These are phyloP conservation scores for Nycticryphes semicollaris DNA, from an alignment of 2,113 vertebrate genomes.

Conservation along the genomic window DNA sequence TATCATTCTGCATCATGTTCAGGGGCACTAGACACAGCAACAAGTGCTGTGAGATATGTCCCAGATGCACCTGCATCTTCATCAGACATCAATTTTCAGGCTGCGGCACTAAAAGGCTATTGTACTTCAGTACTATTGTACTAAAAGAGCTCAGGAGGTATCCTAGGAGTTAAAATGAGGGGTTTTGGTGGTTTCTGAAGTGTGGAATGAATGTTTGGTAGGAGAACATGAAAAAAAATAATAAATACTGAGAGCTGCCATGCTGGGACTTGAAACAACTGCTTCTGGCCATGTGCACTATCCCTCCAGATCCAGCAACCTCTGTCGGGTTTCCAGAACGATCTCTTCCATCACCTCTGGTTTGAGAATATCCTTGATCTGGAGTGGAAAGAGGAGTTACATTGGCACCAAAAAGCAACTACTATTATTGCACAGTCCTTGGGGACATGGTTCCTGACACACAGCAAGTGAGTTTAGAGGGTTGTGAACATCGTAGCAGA, in stretches of 20 bases:
- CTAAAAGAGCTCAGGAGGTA: not conserved
- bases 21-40: not conserved
- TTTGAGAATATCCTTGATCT: constrained; percentile 97
- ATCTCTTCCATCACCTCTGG: constrained; percentile 93
- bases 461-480: not conserved
- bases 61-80: not conserved
- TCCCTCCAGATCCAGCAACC: constrained; percentile 88
- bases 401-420: not conserved
- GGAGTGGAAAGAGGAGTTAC: not conserved
- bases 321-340: constrained; percentile 89
- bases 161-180: not conserved
- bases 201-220: not conserved
- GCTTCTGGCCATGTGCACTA: constrained; percentile 45
- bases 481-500: not conserved
- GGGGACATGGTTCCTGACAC: not conserved
- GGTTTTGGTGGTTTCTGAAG: not conserved
- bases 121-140: not conserved
- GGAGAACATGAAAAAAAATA: not conserved
- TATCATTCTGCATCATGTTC: not conserved
- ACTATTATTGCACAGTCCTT: not conserved
- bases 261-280: not conserved
- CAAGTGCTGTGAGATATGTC: not conserved
- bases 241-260: not conserved
- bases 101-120: constrained; percentile 1
- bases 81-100: not conserved